Evolutionary conservation across 2,113 vertebrate species (phyloP), one percentile per base, ranked within the genome.

Genomic region (Rhinogobius similis): DNA sequence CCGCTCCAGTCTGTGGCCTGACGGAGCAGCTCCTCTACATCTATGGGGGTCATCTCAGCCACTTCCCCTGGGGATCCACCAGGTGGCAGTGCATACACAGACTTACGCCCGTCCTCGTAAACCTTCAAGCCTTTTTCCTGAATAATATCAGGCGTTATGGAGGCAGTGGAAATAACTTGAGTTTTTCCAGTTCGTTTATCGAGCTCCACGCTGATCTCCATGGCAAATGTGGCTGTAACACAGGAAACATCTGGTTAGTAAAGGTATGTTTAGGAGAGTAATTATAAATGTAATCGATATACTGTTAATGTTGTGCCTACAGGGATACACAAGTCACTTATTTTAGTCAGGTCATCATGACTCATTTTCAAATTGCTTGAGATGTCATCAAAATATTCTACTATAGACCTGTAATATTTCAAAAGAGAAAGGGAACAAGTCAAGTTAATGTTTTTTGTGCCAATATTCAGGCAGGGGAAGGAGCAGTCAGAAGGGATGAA

Each of bases 201-300:
- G 76, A 93, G 95, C 88, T 98, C 93, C 65, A 99, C 97, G 82
- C 93, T 97, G 77, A 99, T 98, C 92, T 98, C 95, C 94, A 99
- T 95, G 6, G 95, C 95, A 86, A 97, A 96, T 50, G 95, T 87
- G 27, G 96, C 97, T 99, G 91, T 18, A 85, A 80, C 5, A 38
- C 88, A 82, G 11, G 73, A 44, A 13, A 68, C 78, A 5, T 56
- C 20, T 55, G 0, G 13, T 36, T 13, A 64, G 46, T 10, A 21
- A 29, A 58, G 43, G n/a, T 5, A 6, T 26, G 6, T 52, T 8
- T 13, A 50, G 20, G 1, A 50, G 46, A 50, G 23, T 26, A 26
- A 55, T 55, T 10, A 55, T 50, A 20, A 1, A 21, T 9, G 20
- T 21, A 21, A n/a, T 16, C 21, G 44, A 7, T 18, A 46, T 46